Evolutionary conservation across 1,140 invertebrate genomes (phyloP).

Genomic region (Phortica variegata): DNA sequence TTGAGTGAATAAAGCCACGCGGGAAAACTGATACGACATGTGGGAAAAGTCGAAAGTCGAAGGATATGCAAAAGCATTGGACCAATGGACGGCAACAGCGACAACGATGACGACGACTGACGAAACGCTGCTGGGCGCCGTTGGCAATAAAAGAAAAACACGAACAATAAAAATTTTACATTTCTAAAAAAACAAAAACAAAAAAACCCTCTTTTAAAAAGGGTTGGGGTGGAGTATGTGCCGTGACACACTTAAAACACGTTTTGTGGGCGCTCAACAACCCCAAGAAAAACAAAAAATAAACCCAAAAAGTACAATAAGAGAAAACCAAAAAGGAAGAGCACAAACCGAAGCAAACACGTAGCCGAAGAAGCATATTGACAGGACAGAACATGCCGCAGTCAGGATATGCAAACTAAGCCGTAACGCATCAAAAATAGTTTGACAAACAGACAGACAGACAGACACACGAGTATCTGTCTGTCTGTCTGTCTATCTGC

Average conservation of each 20-base stretch:
- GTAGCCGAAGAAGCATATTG: background rate
- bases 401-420: too few relatives aligned
- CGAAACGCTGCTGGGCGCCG: constrained; percentile 37
- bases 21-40: constrained; percentile 50
- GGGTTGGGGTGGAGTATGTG: background rate
- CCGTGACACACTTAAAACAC: constrained; percentile 42
- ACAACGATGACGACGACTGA: constrained; percentile 11
- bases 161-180: constrained; percentile 53
- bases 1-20: constrained; percentile 31
- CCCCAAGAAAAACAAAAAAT: constrained; percentile 2
- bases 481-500: background rate
- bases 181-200: constrained; percentile 22
- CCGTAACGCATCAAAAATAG: too few relatives aligned
- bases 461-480: constrained; percentile 31
- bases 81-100: background rate
- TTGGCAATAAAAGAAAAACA: constrained; percentile 45
- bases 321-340: constrained; percentile 5
- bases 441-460: background rate
- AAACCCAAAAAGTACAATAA: constrained; percentile 12
- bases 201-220: constrained; percentile 2
- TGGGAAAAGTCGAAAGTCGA: constrained; percentile 42
- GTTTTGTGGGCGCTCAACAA: constrained; percentile 5
- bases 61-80: background rate
- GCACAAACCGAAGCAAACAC: constrained; percentile 6
- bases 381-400: too few relatives aligned